Evolutionary conservation across 2,888 invertebrate species (phyloP).

Genomic region (Drosophila quasianomalipes): DNA sequence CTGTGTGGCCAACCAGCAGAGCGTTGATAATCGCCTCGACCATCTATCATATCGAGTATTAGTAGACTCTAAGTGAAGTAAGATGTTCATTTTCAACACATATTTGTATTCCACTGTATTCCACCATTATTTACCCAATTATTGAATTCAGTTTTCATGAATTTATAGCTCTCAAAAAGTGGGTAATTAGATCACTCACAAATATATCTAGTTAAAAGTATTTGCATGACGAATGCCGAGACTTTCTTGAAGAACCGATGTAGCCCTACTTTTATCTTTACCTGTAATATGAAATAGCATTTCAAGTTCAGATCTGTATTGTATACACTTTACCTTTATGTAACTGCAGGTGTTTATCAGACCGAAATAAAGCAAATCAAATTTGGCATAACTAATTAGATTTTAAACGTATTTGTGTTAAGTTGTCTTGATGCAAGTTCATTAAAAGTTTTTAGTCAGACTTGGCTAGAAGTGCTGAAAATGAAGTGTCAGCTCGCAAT

Average conservation of each 20-base stretch:
- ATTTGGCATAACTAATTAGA: background rate
- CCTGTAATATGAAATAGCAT: background rate
- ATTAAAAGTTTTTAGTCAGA: background rate
- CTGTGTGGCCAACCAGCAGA: background rate
- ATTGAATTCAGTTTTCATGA: background rate
- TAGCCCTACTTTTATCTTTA: background rate
- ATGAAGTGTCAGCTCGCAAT: conserved; percentile 25
- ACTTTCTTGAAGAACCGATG: background rate
- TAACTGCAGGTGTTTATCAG: conserved; percentile 4
- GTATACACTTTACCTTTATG: background rate
- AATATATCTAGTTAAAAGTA: background rate
- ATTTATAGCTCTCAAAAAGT: background rate
- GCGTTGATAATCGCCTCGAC: background rate
- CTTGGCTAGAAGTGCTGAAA: background rate
- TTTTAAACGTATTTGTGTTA: background rate
- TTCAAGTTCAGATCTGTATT: background rate
- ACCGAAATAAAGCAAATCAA: background rate
- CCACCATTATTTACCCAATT: too few relatives aligned
- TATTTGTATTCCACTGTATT: background rate
- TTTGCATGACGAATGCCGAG: background rate
- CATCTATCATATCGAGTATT: background rate
- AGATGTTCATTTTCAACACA: background rate
- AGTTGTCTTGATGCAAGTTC: too few relatives aligned
- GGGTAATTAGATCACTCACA: background rate
- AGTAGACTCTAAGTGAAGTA: too few relatives aligned